Percentiles rank a stretch among this genome's conserved stretches.
Evolutionary conservation across 2,797 vertebrate species (phyloP).

Genomic region (Lagocephalus sceleratus): DNA sequence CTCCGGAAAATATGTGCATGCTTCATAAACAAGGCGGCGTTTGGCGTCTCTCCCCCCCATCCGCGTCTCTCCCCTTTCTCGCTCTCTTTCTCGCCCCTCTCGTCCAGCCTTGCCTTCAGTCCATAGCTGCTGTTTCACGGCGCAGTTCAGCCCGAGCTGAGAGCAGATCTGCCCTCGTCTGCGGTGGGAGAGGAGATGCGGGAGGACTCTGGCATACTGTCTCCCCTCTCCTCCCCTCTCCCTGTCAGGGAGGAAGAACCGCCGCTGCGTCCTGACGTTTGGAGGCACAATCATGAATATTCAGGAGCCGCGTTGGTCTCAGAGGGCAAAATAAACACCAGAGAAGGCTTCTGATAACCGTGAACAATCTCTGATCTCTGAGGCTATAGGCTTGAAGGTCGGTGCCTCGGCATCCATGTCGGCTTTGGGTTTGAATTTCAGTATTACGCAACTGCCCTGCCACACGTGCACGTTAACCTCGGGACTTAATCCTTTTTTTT

Average conservation of each 20-base stretch:
- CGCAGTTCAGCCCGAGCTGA: slow-evolving; percentile 30
- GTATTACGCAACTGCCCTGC: slow-evolving; percentile 32
- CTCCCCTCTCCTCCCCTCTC: slow-evolving; percentile 42
- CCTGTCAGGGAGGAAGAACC: slow-evolving; percentile 50
- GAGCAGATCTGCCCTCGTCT: slow-evolving; percentile 54
- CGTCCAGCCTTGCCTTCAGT: slow-evolving; percentile 29
- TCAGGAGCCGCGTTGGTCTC: slow-evolving; percentile 46
- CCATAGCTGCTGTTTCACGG: slow-evolving; percentile 22
- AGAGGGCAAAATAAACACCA: slow-evolving; percentile 41
- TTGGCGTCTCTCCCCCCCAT: slow-evolving; percentile 16
- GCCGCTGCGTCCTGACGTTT: slow-evolving; percentile 69
- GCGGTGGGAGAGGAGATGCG: slow-evolving; percentile 43
- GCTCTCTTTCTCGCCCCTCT: slow-evolving; percentile 2
- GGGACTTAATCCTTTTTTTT: slow-evolving; percentile 18
- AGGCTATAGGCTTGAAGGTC: slow-evolving; percentile 1
- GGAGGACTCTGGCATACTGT: slow-evolving; percentile 63
- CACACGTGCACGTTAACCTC: slow-evolving; percentile 24
- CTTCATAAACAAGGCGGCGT: slow-evolving; percentile 53
- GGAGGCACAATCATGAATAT: slow-evolving; percentile 74
- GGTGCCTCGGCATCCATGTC: background rate
- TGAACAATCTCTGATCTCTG: background rate
- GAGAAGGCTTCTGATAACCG: background rate
- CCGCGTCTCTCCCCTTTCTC: background rate
- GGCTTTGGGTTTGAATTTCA: slow-evolving; percentile 13
- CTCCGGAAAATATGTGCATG: slow-evolving; percentile 47